Base-by-base conservation (phyloP, 2,888 invertebrate genomes). In the Conchocele bisecta region DNA sequence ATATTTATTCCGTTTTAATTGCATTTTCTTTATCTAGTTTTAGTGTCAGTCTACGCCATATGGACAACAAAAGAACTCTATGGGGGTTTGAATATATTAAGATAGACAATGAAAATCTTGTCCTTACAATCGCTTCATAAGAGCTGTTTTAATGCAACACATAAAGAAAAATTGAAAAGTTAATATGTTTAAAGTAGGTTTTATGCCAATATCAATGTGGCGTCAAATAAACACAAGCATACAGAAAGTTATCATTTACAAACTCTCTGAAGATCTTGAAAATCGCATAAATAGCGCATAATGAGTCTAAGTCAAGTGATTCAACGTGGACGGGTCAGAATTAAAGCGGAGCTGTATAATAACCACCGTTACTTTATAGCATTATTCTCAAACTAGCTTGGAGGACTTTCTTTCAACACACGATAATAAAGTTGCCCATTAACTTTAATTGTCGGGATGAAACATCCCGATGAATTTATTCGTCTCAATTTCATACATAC, bases 141-240 rank as follows among this genome's bases (percentile, higher is more conserved):
- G 74, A 51, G 50, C 17, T 26, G 56, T 46, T 74, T 74, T 68
- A 74, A 68, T 74, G 68, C 37, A 65, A 65, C 41, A 56, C 60
- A 41, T 50, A 74, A 69, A 68, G 54, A 42, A 44, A 60, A 61
- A 76, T n/a, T 56, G 63, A 48, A 61, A 50, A 54, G 69, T 76
- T 76, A 66, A 72, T 69, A 58, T 76, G 76, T 76, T 76, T 76
- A 63, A 53, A 73, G 31, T 70, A 66, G 72, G 66, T 58, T 61
- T 33, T 37, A 37, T 51, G 63, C 61, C 46, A 58, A 59, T 57
- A 68, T 61, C 50, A 76, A 72, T 72, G 61, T 66, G 72, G 76
- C 66, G 76, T 54, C 69, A 66, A 69, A 73, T 76, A 73, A 76
- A 76, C 69, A 73, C 73, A 76, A 44, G 73, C 57, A 76, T 73